Evolutionary conservation across 2,888 invertebrate genomes (phyloP), one percentile per base, ranked within the genome.

Genomic region (Phaedon cochleariae): DNA sequence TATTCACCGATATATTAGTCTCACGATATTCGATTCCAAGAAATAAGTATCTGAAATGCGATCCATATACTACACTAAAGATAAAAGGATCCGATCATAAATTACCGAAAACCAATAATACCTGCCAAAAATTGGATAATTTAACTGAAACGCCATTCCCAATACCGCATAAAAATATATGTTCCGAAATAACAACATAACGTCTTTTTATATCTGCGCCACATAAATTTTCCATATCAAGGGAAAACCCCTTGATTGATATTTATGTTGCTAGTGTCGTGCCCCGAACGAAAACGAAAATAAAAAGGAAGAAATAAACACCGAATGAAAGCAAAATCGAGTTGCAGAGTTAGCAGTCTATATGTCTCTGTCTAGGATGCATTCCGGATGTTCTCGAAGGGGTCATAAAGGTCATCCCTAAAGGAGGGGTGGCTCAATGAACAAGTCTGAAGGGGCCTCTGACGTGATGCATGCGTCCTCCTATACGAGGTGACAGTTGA

Each of bases 321-420:
- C 58, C 54, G 57, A 69, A 74, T 72, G 69, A 74, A 57, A 70
- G 66, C 64, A 58, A 49, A 69, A 60, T 62, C 62, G 58, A 64
- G 62, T 65, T 71, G 70, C 70, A 69, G 61, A 68, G 64, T 64
- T 59, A 63, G 71, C 74, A 72, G 70, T 71, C 68, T 62, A 71
- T 71, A 72, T 73, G 71, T 73, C 66, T 69, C 65, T 70, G 72
- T 75, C 71, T 72, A 69, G 67, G 70, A 71, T 75, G 75, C 73
- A 76, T 73, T 65, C 73, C 75, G 72, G 71, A 72, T 74, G 74
- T 71, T 69, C 71, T 71, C 68, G 64, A 61, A 66, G 72, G 70
- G 69, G 63, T 69, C 64, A 62, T 65, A 73, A 76, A 75, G 78
- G 77, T 77, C 76, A 77, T 73, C 73, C 63, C 69, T 63, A 64